Conservation (phyloP, 2,113 vertebrate genomes). For the Caranx melampygus region DNA sequence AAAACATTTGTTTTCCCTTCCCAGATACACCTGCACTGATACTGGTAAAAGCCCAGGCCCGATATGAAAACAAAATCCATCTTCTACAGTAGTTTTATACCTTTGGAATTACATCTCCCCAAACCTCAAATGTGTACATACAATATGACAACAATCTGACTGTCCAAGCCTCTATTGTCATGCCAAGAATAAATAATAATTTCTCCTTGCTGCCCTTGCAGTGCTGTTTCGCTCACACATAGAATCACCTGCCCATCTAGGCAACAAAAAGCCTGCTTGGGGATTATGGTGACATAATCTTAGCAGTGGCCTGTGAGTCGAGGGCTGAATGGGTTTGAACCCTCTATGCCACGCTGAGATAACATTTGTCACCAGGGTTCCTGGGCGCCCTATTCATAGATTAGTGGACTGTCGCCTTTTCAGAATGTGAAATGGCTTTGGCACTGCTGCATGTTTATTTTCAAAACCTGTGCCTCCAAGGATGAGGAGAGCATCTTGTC, state of each 20-base stretch:
- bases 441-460: conserved; percentile 84
- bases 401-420: conserved; percentile 86
- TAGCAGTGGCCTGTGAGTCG: conserved; percentile 82
- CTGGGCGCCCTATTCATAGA: conserved; percentile 86
- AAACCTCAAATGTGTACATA: conserved; percentile 74
- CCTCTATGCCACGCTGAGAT: conserved; percentile 87
- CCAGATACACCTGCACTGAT: conserved; percentile 51
- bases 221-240: conserved; percentile 79
- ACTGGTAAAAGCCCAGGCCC: conserved; percentile 48
- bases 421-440: conserved; percentile 86
- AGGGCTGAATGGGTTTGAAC: conserved; percentile 86
- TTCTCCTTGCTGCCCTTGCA: conserved; percentile 77
- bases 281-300: conserved; percentile 90
- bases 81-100: conserved; percentile 64
- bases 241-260: conserved; percentile 85
- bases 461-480: conserved; percentile 75
- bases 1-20: conserved; percentile 43
- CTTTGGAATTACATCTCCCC: conserved; percentile 74
- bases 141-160: conserved; percentile 80
- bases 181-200: conserved; percentile 82
- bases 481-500: conserved; percentile 79
- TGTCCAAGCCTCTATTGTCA: conserved; percentile 78
- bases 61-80: conserved; percentile 74
- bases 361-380: conserved; percentile 87
- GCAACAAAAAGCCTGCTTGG: conserved; percentile 82